Evolutionary conservation across 2,113 vertebrate species (phyloP), one percentile per base, ranked within the genome.

Genomic region (Terrapene triunguis): DNA sequence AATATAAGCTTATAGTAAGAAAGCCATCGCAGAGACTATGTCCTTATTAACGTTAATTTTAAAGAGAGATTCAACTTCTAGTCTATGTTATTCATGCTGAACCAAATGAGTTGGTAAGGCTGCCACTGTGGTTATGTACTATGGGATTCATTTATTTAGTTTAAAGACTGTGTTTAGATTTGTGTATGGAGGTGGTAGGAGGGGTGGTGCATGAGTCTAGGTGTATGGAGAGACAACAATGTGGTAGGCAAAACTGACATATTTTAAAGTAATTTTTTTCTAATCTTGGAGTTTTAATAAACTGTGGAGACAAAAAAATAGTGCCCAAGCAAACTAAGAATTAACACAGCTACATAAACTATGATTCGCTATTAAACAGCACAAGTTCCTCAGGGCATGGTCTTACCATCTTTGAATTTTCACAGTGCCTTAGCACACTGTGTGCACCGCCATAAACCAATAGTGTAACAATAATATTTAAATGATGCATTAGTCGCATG

Each of bases 161-260:
- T 95, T 35, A 22, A 84, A 95, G 89, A 50, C 25, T 50, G 55
- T 85, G 59, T 90, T 92, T 94, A 96, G 2, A 4, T 87, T 92
- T 76, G 48, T 78, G 48, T 81, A 42, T 48, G 84, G 81, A 90
- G 57, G 84, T 89, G 89, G 84, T 88, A 91, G 24, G 27, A 69
- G 85, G 88, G 88, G 81, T 92, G 55, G 0, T 72, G 29, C 48
- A 86, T 78, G 83, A 91, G 78, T 80, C 14, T 14, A 29, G 57
- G 57, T 21, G 35, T 96, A 88, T 96, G 83, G 88, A 96, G 90
- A 95, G 96, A 97, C 57, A 95, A 84, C 87, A 92, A 78, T 65
- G 85, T 38, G 1, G 74, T 78, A 96, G 84, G 53, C 89, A 95
- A 95, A 93, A 57, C 88, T 89, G 93, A 89, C 80, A 94, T 92